Base-by-base conservation (phyloP, 2,113 vertebrate species). In the Dipodomys merriami region DNA sequence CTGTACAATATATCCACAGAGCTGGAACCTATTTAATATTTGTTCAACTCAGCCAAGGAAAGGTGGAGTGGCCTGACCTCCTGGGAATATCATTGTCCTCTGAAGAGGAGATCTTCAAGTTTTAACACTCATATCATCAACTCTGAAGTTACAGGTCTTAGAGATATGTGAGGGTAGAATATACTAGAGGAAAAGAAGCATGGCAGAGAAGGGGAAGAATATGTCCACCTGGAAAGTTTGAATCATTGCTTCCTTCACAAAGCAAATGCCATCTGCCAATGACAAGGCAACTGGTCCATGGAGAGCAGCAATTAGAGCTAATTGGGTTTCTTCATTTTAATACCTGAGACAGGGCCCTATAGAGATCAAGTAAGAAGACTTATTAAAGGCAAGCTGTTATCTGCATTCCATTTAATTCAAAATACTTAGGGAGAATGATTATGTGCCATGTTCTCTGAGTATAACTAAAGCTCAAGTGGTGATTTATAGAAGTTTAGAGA, bases 271-370 rank as follows among this genome's bases (percentile, higher is more conserved):
- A 90, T 87, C 33, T 94, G 82, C 71, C 92, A 93, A 68, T 93
- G 44, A 92, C 60, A 92, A 93, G 53, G 71, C 53, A 90, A 67
- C 49, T 93, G 1, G 62, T 88, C 88, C 71, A 77, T 53, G 20
- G 44, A 95, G 76, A 72, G n/a, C 44, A 83, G 23, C 46, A 93
- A 77, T 95, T 93, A 96, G 53, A 94, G n/a, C 53, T 94, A 95
- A 95, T 94, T 96, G 65, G 11, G 46, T 83, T 95, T 94, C 33
- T 93, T 91, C 71, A 44, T 72, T 92, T 96, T 80, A 94, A 94
- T 96, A 89, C 77, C n/a, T 60, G 46, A 88, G 18, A 46, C 44
- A 81, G n/a, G 46, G 29, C 22, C 62, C 71, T 62, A 77, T 69
- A 90, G 91, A 91, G 72, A 92, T 91, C 86, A 93, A 53, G 76